Evolutionary conservation across 1,140 invertebrate genomes (phyloP), one percentile per base, ranked within the genome.

Genomic region (Plectrocnemia conspersa): DNA sequence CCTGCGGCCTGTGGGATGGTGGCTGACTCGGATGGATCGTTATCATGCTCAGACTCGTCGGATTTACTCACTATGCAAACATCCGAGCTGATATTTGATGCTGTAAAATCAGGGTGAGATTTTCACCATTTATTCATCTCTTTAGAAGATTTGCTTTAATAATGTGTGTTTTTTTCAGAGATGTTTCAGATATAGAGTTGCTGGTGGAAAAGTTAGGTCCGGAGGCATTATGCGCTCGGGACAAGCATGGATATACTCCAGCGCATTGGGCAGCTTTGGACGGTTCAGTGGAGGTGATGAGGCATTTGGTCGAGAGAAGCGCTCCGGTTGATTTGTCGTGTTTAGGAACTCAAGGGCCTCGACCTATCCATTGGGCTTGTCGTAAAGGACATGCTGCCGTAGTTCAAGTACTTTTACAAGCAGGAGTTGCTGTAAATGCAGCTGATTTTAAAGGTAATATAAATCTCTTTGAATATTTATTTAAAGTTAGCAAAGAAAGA

Each of bases 351-450:
- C 82, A 93, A 69, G 91, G 89, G 2, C 90, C 91, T 0, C 77
- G 85, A 32, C 92, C 92, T 1, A 92, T 94, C 54, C 91, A 95
- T 66, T 94, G 91, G 92, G 91, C 91, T 1, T 93, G 91, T 67
- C 74, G 73, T 56, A 84, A 81, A 74, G 91, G 91, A 1, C 91
- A 94, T 64, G 85, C 91, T 9, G 85, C 86, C 2, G 83, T 93
- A 29, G 87, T 89, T 11, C 90, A 93, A 75, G 80, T 91, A 6
- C 68, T 92, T 9, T 70, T 90, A 7, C 85, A 87, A 70, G 84
- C 85, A 61, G 91, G 90, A n/a, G 91, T 94, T 3, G 82, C 85
- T 11, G 86, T 94, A 0, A 93, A 96, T 66, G 83, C 87, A 9
- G 86, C 86, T 0, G 92, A 96, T 65, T 91, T 91, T 63, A 95